These are phyloP conservation scores for Melanotus villosus DNA, from an alignment of 2,888 invertebrate species.

Conservation along the genomic window DNA sequence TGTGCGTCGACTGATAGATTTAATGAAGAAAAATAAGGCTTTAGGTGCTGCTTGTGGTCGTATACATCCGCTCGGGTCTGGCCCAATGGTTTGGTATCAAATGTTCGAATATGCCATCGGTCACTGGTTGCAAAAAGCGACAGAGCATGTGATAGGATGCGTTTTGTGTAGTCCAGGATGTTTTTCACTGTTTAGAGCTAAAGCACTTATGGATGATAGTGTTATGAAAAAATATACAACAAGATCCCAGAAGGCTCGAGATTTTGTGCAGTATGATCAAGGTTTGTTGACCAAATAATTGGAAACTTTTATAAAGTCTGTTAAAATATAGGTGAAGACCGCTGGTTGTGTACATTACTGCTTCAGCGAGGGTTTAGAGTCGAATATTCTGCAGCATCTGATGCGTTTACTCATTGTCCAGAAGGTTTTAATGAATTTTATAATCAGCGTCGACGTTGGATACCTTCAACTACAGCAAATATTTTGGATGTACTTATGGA, in stretches of 20 bases:
- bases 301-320: background rate
- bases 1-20: slow-evolving; percentile 83
- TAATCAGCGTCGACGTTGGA: slow-evolving; percentile 95
- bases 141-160: slow-evolving; percentile 91
- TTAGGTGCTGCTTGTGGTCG: slow-evolving; percentile 92
- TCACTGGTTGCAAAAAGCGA: slow-evolving; percentile 94
- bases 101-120: slow-evolving; percentile 93
- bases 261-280: slow-evolving; percentile 94
- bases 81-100: slow-evolving; percentile 68
- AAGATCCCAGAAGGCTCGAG: slow-evolving; percentile 81
- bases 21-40: slow-evolving; percentile 86
- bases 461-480: slow-evolving; percentile 96
- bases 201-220: slow-evolving; percentile 91
- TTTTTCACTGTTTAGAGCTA: slow-evolving; percentile 90
- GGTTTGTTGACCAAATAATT: slow-evolving; percentile 67
- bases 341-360: slow-evolving; percentile 94
- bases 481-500: slow-evolving; percentile 89
- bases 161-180: slow-evolving; percentile 94
- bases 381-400: slow-evolving; percentile 96
- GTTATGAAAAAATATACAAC: slow-evolving; percentile 92
- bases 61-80: slow-evolving; percentile 88
- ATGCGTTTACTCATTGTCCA: slow-evolving; percentile 95
- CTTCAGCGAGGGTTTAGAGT: slow-evolving; percentile 93
- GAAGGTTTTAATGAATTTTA: slow-evolving; percentile 95
- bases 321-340: slow-evolving; percentile 82